These are phyloP conservation scores for Poliocrania exsul DNA, from an alignment of 2,797 vertebrate species.

Conservation along the genomic window DNA sequence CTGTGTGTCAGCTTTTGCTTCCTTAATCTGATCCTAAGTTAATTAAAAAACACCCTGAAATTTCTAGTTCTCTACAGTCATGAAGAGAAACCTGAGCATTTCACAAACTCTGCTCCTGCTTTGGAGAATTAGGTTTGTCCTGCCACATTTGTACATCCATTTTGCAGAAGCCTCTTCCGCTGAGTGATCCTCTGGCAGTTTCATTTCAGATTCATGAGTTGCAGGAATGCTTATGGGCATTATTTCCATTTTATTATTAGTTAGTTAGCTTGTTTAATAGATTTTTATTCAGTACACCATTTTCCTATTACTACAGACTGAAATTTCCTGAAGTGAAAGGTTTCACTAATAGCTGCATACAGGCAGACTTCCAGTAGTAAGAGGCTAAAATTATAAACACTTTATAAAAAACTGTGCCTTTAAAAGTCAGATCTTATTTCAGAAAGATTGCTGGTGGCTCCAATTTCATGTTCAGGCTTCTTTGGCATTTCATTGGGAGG, in stretches of 20 bases:
- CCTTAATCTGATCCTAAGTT: not conserved
- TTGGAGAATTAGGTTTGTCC: not conserved
- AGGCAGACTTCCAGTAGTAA: not conserved
- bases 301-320: not conserved
- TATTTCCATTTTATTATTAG: not conserved
- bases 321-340: not conserved
- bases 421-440: conserved; percentile 58
- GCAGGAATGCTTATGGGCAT: not conserved
- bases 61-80: not conserved
- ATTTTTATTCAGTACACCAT: not conserved
- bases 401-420: conserved; percentile 48
- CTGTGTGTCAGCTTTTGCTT: not conserved
- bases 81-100: not conserved
- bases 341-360: not conserved
- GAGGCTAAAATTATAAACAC: conserved; percentile 39
- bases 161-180: not conserved
- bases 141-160: not conserved
- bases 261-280: not conserved
- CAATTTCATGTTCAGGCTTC: conserved; percentile 59
- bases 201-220: not conserved
- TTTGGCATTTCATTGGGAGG: conserved; percentile 66
- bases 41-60: not conserved
- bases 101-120: not conserved
- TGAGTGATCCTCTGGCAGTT: not conserved
- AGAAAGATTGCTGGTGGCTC: conserved; percentile 42